These are phyloP conservation scores for Drosophila neocordata DNA, from an alignment of 1,140 invertebrate genomes.

Conservation along the genomic window DNA sequence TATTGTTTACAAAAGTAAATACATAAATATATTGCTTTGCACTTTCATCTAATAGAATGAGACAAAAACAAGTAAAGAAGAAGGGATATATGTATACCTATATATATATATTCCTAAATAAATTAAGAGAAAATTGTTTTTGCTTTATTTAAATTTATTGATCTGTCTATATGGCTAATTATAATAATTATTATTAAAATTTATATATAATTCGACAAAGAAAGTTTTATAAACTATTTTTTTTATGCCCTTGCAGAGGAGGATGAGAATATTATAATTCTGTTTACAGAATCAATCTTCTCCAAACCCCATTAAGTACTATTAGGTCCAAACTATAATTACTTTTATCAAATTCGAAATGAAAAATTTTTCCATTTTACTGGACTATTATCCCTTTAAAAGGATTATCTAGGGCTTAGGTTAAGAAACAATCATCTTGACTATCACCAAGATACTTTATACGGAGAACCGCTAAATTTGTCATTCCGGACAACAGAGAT, in stretches of 20 bases:
- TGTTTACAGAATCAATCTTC: not conserved
- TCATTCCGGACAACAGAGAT: no score
- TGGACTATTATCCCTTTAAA: no score
- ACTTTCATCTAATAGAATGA: not conserved
- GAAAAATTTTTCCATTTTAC: no score
- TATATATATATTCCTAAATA: not conserved
- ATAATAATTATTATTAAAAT: constrained; percentile 5
- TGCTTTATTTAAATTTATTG: constrained; percentile 6
- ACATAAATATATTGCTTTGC: no score
- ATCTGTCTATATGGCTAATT: constrained; percentile 1
- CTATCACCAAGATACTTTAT: no score
- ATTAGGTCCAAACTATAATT: no score
- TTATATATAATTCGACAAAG: constrained; percentile 9
- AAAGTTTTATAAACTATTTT: constrained; percentile 1
- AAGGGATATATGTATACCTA: not conserved
- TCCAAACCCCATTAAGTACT: not conserved
- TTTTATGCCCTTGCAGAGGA: not conserved
- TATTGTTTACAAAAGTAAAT: no score
- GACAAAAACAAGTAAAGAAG: not conserved
- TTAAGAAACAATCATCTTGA: no score
- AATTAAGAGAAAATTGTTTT: not conserved
- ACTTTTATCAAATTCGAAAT: no score
- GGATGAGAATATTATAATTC: not conserved
- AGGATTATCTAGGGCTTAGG: no score
- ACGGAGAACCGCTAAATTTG: no score